Conservation (phyloP, 1,140 invertebrate genomes). For the Phocides pigmalion region DNA sequence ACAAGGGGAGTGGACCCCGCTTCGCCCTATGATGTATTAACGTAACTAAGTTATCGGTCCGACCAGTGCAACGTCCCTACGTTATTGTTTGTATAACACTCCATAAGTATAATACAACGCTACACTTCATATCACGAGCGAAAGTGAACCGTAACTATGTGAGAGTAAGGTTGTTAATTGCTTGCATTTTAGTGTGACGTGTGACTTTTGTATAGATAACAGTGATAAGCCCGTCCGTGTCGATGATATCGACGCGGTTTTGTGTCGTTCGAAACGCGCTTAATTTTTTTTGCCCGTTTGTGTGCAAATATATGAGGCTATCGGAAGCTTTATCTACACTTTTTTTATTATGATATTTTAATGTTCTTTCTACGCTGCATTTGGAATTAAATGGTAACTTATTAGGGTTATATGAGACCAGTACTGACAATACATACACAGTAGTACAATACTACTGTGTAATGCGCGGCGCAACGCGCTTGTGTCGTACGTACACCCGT, state of each 20-base stretch:
- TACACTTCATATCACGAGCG: not conserved
- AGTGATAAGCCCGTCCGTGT: constrained; percentile 28
- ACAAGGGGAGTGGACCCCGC: constrained; percentile 5
- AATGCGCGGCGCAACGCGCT: no score
- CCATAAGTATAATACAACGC: constrained; percentile 19
- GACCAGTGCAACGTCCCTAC: constrained; percentile 26
- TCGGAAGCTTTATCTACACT: constrained; percentile 19
- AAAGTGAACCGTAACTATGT: not conserved
- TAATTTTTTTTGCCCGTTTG: constrained; percentile 14
- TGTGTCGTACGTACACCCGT: no score
- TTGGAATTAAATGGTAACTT: not conserved
- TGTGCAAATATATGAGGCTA: constrained; percentile 27
- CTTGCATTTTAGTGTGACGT: not conserved
- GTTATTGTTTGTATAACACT: constrained; percentile 32
- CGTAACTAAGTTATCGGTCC: constrained; percentile 31
- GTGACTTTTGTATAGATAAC: not conserved
- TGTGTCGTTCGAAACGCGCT: constrained; percentile 17
- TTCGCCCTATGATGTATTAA: constrained; percentile 30
- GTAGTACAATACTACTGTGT: no score
- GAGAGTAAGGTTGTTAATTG: not conserved
- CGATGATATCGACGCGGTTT: constrained; percentile 33
- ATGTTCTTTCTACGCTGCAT: constrained; percentile 11
- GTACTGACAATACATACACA: no score
- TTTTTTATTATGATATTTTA: constrained; percentile 8
- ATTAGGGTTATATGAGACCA: not conserved